These are phyloP conservation scores for Bufotes viridis DNA, from an alignment of 2,797 vertebrate species.

Conservation along the genomic window DNA sequence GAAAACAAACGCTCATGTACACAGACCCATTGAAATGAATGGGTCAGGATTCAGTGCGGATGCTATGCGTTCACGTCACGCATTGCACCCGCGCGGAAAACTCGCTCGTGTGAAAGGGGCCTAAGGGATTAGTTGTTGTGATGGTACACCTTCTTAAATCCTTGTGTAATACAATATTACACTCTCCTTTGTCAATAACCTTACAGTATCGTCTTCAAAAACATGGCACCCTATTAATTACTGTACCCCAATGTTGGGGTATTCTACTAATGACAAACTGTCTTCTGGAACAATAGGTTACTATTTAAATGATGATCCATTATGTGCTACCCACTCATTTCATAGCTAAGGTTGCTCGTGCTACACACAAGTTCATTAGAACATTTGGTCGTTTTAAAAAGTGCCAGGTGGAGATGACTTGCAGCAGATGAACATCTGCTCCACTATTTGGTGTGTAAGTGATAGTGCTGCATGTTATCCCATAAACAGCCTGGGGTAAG, in stretches of 20 bases:
- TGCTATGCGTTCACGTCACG: no score
- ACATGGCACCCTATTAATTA: neutral
- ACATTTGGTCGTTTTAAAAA: constrained; percentile 55
- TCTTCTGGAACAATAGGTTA: no score
- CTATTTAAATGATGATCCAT: neutral
- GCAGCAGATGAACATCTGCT: constrained; percentile 68
- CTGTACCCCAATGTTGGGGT: neutral
- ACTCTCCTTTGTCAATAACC: neutral
- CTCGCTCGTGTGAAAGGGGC: no score
- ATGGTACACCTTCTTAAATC: neutral
- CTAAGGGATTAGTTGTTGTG: no score
- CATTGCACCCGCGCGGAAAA: no score
- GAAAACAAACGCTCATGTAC: no score
- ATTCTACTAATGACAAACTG: neutral
- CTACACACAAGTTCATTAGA: constrained; percentile 4
- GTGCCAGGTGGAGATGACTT: constrained; percentile 68
- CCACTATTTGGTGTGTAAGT: constrained; percentile 62
- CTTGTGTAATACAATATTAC: neutral
- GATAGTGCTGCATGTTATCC: constrained; percentile 65
- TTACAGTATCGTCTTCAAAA: neutral
- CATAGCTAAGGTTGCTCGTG: neutral
- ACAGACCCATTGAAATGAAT: no score
- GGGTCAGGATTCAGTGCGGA: no score
- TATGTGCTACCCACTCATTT: neutral
- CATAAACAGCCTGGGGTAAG: constrained; percentile 68